Base-by-base conservation (phyloP, 92 coral and sea anemone genomes). In the Muricea muricata region DNA sequence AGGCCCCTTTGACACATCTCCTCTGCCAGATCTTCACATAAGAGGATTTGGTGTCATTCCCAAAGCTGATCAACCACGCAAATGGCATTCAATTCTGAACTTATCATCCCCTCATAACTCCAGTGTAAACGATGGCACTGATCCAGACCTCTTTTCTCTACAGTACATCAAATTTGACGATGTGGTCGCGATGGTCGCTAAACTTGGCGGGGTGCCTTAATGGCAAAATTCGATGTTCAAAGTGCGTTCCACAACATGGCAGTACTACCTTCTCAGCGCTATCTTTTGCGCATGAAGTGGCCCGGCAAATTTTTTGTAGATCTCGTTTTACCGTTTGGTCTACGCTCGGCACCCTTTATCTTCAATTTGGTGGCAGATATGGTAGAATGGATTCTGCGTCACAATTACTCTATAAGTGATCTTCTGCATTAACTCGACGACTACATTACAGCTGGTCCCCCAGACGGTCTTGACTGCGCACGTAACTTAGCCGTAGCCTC, bases 211-310 rank as follows among this genome's bases (percentile, higher is more conserved):
- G 89, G 89, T 2, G 85, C 80, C 24, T 17, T 79, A 55, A 31
- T 86, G 37, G 89, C 86, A 0, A 79, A 86, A 35, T 33, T 79
- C 25, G 85, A 77, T 46, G 50, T 78, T 24, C 46, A 78, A 61
- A 82, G 66, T 3, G 85, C 89, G 0, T 86, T 79, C 68, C 86
- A 81, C 28, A 78, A 54, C 42, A 31, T 79, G 3, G 65, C 86
- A 9, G 73, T 79, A 31, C 86, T 79, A 45, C 81, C 74, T 3
- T 33, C 45, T 0, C 86, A 86, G n/a, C 54, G 86, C 12, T 42
- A 34, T 25, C 45, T 90, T 20, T 39, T 90, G 24, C 87, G 90
- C 17, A 74, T 90, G 87, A 74, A 74, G 39, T 90, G 90, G 93
- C 63, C 46, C 0, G 84, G 75, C 0, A 34, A 86, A 55, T 90